Base-by-base conservation (phyloP, 2,797 vertebrate genomes). In the Menidia menidia region DNA sequence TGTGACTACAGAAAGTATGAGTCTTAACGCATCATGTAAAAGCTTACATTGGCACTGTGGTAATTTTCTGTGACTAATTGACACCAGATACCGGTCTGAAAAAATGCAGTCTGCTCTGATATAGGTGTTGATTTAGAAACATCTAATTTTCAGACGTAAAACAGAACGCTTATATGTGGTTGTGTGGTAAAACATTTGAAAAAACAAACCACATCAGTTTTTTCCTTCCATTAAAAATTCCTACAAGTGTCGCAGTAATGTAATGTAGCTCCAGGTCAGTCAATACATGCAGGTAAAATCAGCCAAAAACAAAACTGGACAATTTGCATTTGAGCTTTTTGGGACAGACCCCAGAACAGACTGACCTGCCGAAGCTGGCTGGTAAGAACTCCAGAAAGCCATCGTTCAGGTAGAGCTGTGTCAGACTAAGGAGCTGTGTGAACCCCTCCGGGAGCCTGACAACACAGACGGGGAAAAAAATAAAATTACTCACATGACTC, bases 321-420 rank as follows among this genome's bases (percentile, higher is more conserved):
- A 7, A 5, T 25, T 25, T 63, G 52, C 16, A 41, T 25, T 61
- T 39, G 2, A 57, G 44, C 42, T 53, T 52, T 45, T 19, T 25
- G 2, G 47, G 13, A 32, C 19, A 2, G 14, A 68, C 30, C 3
- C 1, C 15, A 52, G 12, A 54, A 18, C 41, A 31, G 67, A 88
- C 94, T 85, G 91, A 99, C 98, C 97, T 97, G 91, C 98, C 98
- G 81, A 99, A 99, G 87, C 96, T 98, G 70, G 96, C 97, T 68
- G 98, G 98, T 74, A 99, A 90, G 81, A 98, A 98, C 91, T 99
- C 98, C 81, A 99, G 95, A 87, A 99, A 99, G 90, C 97, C 97
- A 91, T 99, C 98, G 60, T 99, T 99, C 93, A 99, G 92, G 91
- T 99, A 99, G 81, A 99, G 95, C 92, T 99, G 97, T 0, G 96